A percentile compares a stretch with the other conserved stretches of the same genome.
These are phyloP conservation scores for Lysandra bellargus DNA, from an alignment of 2,888 invertebrate genomes.

Conservation along the genomic window DNA sequence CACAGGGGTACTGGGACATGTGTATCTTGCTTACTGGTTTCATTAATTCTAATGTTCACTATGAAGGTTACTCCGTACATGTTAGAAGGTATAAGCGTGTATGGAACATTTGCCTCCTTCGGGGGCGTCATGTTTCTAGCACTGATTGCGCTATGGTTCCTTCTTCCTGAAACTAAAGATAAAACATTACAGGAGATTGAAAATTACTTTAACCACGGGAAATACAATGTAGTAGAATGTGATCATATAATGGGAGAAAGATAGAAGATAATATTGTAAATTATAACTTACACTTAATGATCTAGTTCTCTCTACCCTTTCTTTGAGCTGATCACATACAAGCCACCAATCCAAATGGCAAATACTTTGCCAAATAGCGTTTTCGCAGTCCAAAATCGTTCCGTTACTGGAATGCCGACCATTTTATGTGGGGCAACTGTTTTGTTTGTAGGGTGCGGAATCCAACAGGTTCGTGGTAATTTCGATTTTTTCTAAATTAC, in stretches of 20 bases:
- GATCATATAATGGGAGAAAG: background rate
- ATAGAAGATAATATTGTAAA: background rate
- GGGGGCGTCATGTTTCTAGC: background rate
- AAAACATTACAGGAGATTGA: slow-evolving; percentile 51
- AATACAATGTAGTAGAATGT: slow-evolving; percentile 37
- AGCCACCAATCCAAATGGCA: no score
- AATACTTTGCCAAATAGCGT: no score
- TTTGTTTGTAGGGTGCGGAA: no score
- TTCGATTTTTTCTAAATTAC: no score
- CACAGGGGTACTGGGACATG: slow-evolving; percentile 26
- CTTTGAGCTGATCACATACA: no score
- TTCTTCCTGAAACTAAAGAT: slow-evolving; percentile 51
- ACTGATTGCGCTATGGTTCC: slow-evolving; percentile 41
- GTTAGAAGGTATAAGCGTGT: background rate
- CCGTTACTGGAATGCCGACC: no score
- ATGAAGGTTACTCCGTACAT: slow-evolving; percentile 25
- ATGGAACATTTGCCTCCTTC: slow-evolving; percentile 21
- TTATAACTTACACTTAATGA: background rate
- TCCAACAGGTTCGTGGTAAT: no score
- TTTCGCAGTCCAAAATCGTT: no score
- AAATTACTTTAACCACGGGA: slow-evolving; percentile 50
- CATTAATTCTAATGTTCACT: slow-evolving; percentile 14
- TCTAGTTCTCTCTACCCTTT: no score
- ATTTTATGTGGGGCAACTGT: no score
- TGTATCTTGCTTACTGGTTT: slow-evolving; percentile 6